A percentile compares a stretch with the other conserved stretches of the same genome.
Conservation (phyloP, 2,888 invertebrate species). For the Cybosia mesomella region DNA sequence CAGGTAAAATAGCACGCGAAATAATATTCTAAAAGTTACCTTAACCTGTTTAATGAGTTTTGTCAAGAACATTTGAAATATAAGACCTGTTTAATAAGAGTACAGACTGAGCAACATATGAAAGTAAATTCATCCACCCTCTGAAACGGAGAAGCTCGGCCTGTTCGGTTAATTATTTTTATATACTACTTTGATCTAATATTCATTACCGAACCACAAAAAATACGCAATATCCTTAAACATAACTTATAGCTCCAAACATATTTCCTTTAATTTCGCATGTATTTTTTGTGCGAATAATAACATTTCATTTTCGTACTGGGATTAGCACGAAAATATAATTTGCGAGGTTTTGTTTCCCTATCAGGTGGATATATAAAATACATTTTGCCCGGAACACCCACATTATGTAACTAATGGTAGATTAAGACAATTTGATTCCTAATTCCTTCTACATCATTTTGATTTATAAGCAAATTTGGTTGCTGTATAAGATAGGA, state of each 20-base stretch:
- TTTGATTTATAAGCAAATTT: neutral
- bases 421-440: neutral
- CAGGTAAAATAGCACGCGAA: neutral
- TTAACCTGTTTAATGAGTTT: neutral
- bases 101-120: neutral
- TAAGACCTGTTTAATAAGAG: neutral
- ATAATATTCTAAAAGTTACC: neutral
- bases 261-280: slow-evolving; percentile 15
- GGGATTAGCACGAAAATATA: slow-evolving; percentile 14
- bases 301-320: slow-evolving; percentile 16
- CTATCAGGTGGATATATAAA: slow-evolving; percentile 8
- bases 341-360: neutral
- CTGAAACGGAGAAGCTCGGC: neutral
- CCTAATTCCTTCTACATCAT: neutral
- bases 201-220: neutral
- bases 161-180: neutral
- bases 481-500: too few relatives aligned
- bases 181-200: neutral
- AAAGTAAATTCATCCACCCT: neutral
- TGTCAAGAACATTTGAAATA: neutral
- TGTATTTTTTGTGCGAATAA: slow-evolving; percentile 11
- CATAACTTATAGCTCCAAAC: neutral
- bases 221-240: neutral
- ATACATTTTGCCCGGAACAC: slow-evolving; percentile 9
- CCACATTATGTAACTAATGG: neutral